Evolutionary conservation across 2,113 vertebrate species (phyloP).

Genomic region (Meles meles): DNA sequence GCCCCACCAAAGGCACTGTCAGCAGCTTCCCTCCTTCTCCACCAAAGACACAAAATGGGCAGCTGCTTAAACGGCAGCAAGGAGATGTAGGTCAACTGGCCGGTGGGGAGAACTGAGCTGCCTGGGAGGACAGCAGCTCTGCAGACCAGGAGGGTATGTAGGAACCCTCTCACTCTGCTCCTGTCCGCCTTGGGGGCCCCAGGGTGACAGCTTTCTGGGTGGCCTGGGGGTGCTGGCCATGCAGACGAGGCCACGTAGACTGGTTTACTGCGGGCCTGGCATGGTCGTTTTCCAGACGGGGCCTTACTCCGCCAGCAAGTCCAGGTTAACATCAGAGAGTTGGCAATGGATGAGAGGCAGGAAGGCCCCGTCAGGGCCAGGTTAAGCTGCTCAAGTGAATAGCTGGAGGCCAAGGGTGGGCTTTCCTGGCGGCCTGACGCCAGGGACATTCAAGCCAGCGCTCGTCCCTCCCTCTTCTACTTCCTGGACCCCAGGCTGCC

Average conservation of each 20-base stretch:
- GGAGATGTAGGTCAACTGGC: slow-evolving; percentile 55
- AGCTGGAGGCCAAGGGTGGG: slow-evolving; percentile 27
- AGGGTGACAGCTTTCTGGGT: background rate
- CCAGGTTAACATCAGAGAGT: background rate
- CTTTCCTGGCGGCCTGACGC: slow-evolving; percentile 23
- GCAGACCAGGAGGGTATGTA: background rate
- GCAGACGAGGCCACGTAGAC: background rate
- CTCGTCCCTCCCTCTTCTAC: background rate
- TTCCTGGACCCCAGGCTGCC: slow-evolving; percentile 4
- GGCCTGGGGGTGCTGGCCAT: background rate
- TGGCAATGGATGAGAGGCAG: slow-evolving; percentile 32
- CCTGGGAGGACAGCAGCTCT: background rate
- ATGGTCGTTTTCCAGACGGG: background rate
- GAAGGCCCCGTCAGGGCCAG: background rate
- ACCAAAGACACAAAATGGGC: slow-evolving; percentile 21
- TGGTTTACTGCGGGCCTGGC: background rate
- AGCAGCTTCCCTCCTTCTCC: background rate
- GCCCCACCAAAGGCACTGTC: background rate
- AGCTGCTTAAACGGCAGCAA: background rate
- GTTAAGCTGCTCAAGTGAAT: background rate
- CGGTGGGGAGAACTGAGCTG: background rate
- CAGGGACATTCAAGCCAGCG: background rate
- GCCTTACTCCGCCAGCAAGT: background rate
- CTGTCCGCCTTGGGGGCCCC: background rate
- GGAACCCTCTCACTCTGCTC: background rate